phyloP scores from a whole-genome alignment of 2,797 vertebrate genomes.

The Phrynocephalus forsythii region DNA sequence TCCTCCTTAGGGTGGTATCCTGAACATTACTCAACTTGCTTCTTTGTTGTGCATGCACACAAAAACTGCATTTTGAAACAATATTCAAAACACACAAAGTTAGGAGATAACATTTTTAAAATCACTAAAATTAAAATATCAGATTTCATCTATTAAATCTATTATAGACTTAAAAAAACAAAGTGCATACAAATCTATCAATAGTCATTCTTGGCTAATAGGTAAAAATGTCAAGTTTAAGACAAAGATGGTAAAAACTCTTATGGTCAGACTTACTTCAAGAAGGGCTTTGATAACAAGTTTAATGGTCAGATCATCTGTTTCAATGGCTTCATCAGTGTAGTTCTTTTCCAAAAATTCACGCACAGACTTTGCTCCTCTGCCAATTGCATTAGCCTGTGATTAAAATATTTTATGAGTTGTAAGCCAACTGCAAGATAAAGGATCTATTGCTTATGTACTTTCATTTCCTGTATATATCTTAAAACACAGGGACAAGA shows the following conservation, averaged over 20 bases:
- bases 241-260: background rate
- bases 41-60: accelerated
- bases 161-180: background rate
- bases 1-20: background rate
- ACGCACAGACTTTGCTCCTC: conserved; percentile 87
- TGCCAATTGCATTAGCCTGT: conserved; percentile 88
- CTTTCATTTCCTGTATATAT: background rate
- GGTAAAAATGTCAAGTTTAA: background rate
- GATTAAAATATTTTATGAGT: background rate
- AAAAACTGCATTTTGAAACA: background rate
- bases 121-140: background rate
- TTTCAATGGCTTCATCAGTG: conserved; percentile 86
- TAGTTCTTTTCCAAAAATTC: conserved; percentile 90
- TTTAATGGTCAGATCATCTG: conserved; percentile 84
- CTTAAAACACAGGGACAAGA: background rate
- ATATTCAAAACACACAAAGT: background rate
- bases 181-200: background rate
- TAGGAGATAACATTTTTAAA: background rate
- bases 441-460: background rate
- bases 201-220: background rate
- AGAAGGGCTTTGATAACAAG: conserved; percentile 87
- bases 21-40: background rate
- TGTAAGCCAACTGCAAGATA: background rate
- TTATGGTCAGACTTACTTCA: conserved; percentile 74
- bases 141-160: background rate